Conservation (phyloP, 2,888 invertebrate genomes). For the Troides aeacus region DNA sequence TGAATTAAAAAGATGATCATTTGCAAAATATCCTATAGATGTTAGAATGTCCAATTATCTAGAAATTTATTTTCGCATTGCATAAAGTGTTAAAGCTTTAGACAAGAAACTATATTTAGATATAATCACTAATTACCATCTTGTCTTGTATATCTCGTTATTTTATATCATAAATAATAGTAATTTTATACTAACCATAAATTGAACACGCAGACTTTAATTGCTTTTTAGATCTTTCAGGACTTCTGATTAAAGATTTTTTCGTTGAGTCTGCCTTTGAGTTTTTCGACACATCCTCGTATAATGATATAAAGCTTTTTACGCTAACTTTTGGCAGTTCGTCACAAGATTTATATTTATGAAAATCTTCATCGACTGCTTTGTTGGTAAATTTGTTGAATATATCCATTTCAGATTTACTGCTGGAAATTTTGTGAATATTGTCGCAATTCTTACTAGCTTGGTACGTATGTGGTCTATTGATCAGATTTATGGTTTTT, state of each 20-base stretch:
- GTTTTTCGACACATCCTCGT: conserved; percentile 64
- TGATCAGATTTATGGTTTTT: conserved; percentile 39
- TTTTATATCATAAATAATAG: not conserved
- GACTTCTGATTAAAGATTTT: conserved; percentile 43
- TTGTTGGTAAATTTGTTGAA: conserved; percentile 59
- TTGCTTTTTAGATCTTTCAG: conserved; percentile 46
- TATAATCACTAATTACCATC: no score
- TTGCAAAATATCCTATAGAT: not conserved
- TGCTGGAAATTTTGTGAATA: conserved; percentile 59
- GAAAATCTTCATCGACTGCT: conserved; percentile 50
- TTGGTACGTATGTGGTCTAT: conserved; percentile 37
- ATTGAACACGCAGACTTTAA: conserved; percentile 51
- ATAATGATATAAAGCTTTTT: conserved; percentile 67
- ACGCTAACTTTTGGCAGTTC: conserved; percentile 71
- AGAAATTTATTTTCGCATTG: no score
- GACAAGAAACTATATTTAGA: no score
- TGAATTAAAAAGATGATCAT: not conserved
- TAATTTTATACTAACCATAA: conserved; percentile 50
- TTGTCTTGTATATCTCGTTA: no score
- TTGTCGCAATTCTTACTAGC: conserved; percentile 38
- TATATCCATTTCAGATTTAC: conserved; percentile 75
- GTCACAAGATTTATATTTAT: conserved; percentile 70
- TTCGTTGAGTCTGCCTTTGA: conserved; percentile 44
- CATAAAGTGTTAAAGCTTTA: no score
- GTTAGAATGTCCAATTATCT: no score